These are phyloP conservation scores for Cavia porcellus DNA, from an alignment of 2,113 vertebrate genomes.

Conservation along the genomic window DNA sequence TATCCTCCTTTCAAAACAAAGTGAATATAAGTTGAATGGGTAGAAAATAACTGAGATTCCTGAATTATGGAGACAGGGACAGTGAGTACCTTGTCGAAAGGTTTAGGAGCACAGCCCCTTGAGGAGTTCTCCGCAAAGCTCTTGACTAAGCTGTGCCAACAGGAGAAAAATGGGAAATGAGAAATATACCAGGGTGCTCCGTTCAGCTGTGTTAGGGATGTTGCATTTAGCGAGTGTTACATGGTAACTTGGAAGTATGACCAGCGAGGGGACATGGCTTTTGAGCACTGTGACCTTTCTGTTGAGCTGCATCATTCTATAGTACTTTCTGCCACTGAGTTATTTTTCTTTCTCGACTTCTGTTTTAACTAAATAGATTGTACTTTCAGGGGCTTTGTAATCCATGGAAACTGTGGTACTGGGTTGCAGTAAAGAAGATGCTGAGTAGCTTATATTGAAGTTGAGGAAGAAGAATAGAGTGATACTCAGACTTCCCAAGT, in stretches of 20 bases:
- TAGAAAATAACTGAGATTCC: background rate
- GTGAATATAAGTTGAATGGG: background rate
- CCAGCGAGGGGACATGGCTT: background rate
- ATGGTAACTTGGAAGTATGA: background rate
- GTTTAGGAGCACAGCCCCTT: accelerated
- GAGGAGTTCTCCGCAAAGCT: background rate
- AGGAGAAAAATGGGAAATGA: background rate
- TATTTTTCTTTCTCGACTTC: background rate
- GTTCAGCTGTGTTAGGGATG: background rate
- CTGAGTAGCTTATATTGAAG: background rate
- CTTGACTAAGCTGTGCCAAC: accelerated
- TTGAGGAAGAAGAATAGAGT: background rate
- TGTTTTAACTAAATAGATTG: background rate
- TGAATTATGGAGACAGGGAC: background rate
- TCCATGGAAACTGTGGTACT: background rate
- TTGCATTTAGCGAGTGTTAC: background rate
- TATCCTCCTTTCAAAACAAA: background rate
- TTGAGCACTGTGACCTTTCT: background rate
- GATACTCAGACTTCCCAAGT: background rate
- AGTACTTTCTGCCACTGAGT: background rate
- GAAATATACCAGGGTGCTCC: background rate
- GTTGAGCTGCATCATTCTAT: accelerated
- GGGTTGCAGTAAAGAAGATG: background rate
- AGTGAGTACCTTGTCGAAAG: accelerated
- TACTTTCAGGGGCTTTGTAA: background rate